Evolutionary conservation across 2,888 invertebrate species (phyloP).

Genomic region (Apotomis turbidana): DNA sequence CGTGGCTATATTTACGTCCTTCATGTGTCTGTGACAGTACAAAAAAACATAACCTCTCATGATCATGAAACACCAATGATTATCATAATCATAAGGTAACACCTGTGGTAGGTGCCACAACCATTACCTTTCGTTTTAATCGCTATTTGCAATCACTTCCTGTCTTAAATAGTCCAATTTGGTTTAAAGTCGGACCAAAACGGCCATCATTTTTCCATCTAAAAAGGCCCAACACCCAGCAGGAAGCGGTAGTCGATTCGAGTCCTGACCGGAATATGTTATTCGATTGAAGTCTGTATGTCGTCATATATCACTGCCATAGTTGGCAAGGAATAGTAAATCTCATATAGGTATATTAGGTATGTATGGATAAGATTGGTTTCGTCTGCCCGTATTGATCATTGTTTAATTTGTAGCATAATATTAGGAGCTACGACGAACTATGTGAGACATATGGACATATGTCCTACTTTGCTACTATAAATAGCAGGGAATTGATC

Average conservation of each 20-base stretch:
- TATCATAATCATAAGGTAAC: too few relatives aligned
- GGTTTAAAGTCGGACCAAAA: conserved; percentile 34
- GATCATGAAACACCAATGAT: background rate
- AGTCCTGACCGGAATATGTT: conserved; percentile 39
- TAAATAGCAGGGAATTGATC: too few relatives aligned
- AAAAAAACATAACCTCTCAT: background rate
- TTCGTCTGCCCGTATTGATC: conserved; percentile 4
- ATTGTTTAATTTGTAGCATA: conserved; percentile 1
- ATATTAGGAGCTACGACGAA: background rate
- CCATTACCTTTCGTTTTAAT: conserved; percentile 25
- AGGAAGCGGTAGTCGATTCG: conserved; percentile 44
- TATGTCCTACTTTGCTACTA: background rate
- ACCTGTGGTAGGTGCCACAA: background rate
- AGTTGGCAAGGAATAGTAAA: conserved; percentile 38
- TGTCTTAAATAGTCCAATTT: conserved; percentile 37
- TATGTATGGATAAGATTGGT: conserved; percentile 27
- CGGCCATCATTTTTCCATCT: conserved; percentile 37
- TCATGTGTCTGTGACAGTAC: background rate
- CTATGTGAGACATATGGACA: background rate
- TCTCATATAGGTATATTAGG: conserved; percentile 32
- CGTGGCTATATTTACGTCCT: too few relatives aligned
- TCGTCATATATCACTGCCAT: conserved; percentile 34
- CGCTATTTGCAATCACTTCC: conserved; percentile 30
- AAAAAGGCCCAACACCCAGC: conserved; percentile 41
- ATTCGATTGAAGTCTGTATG: conserved; percentile 37